phyloP scores from a whole-genome alignment of 2,113 vertebrate genomes.

The Macrotis lagotis region DNA sequence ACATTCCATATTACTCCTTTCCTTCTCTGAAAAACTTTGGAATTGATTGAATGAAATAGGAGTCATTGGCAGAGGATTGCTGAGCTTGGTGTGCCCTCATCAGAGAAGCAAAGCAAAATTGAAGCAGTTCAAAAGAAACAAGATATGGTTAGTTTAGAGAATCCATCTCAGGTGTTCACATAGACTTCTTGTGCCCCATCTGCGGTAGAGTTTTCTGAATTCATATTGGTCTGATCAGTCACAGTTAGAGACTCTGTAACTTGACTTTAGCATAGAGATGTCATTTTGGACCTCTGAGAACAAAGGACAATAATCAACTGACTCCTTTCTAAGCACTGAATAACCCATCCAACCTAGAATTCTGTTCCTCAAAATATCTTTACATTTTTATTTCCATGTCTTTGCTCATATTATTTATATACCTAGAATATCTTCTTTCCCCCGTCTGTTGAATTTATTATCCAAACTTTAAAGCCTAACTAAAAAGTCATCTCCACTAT shows the following conservation, averaged over 20 bases:
- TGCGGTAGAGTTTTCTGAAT: background rate
- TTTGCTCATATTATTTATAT: background rate
- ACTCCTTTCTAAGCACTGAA: background rate
- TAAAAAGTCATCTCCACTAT: background rate
- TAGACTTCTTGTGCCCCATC: background rate
- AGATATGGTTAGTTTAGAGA: background rate
- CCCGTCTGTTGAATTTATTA: background rate
- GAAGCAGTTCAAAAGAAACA: background rate
- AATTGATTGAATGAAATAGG: background rate
- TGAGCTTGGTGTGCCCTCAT: background rate
- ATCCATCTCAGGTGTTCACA: background rate
- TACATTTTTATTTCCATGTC: background rate
- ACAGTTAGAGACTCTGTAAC: background rate
- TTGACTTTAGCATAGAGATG: background rate
- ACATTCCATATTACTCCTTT: background rate
- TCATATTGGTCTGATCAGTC: background rate
- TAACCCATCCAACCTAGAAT: background rate
- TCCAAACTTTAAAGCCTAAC: background rate
- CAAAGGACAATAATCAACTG: background rate
- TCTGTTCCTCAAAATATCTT: background rate
- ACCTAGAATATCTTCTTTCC: background rate
- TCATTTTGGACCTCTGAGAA: background rate
- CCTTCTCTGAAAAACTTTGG: background rate
- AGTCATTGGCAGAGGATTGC: background rate
- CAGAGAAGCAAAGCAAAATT: background rate